phyloP scores from a whole-genome alignment of 1,140 invertebrate genomes.

The Drosophila pseudoobscura region DNA sequence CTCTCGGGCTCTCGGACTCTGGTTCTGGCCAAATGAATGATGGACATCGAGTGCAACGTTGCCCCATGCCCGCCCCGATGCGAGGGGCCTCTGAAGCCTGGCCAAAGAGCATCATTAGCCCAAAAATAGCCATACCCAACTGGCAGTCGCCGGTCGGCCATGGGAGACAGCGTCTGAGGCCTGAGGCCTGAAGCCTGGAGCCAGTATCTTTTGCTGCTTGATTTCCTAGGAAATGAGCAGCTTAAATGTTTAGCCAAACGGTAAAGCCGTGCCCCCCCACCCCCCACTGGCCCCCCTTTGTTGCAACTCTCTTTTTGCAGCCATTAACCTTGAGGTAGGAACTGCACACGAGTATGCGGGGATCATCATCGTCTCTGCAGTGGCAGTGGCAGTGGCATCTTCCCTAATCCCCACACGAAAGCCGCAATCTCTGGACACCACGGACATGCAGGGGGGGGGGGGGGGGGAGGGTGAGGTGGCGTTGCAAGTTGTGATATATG shows the following conservation, averaged over 20 bases:
- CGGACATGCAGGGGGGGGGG: not conserved
- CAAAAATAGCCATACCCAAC: slow-evolving; percentile 69
- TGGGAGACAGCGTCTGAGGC: slow-evolving; percentile 18
- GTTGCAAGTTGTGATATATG: slow-evolving; percentile 70
- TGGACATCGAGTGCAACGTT: slow-evolving; percentile 69
- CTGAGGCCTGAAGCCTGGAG: not conserved
- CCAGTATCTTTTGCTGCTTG: slow-evolving; percentile 50
- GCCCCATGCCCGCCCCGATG: slow-evolving; percentile 7
- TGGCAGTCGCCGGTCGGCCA: slow-evolving; percentile 14
- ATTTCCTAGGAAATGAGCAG: slow-evolving; percentile 79
- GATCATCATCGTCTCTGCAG: not conserved
- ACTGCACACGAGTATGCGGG: slow-evolving; percentile 17
- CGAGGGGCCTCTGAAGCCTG: not conserved
- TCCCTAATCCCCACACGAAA: slow-evolving; percentile 45
- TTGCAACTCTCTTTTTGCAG: slow-evolving; percentile 52
- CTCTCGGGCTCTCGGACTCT: too few species aligned
- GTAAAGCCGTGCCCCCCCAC: slow-evolving; percentile 57
- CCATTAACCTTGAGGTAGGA: slow-evolving; percentile 76
- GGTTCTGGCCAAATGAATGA: slow-evolving; percentile 66
- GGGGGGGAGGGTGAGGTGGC: slow-evolving; percentile 4
- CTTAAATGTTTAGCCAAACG: slow-evolving; percentile 75
- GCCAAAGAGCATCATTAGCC: slow-evolving; percentile 72
- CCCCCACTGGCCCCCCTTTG: slow-evolving; percentile 17
- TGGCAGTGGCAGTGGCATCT: slow-evolving; percentile 5
- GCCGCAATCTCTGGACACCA: slow-evolving; percentile 46